Base-by-base conservation (phyloP, 2,888 invertebrate genomes). In the Cecidostiba fungosa region DNA sequence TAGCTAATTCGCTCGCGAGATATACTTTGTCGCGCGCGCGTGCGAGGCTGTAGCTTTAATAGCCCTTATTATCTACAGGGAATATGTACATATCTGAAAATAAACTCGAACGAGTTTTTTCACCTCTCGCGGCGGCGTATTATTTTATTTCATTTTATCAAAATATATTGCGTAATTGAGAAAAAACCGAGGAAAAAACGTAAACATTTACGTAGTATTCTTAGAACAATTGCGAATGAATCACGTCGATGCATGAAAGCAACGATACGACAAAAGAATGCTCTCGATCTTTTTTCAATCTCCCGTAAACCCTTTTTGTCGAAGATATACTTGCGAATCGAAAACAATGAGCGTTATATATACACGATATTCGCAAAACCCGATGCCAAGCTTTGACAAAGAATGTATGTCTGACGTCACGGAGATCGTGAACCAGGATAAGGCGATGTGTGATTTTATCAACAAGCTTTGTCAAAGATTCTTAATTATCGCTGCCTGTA, bases 41-140 rank as follows among this genome's bases (percentile, higher is more conserved):
- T n/a, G n/a, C n/a, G 43, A 4, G 12, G 74, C 10, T 73, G 77
- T 74, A 79, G 43, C 50, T 79, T 74, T 78, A n/a, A 78, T 79
- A 8, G 32, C 29, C 50, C 39, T 32, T 29, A 72, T 78, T 54
- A 78, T n/a, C 29, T 23, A n/a, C 6, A 0, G 16, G 26, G 29
- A 6, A 54, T 73, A 50, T 50, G 50, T 50, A 50, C 50, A 50
- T 50, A 73, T 62, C 73, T 66, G 12, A 69, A 73, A 62, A 77
- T 66, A 39, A 66, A 84, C 26, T 47, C 43, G 16, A 54, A 8
- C 43, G 16, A 54, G 14, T 16, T 66, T 50, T 66, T 29, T 72
- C 72, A 10, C n/a, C 16, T 39, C 36, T 39, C 39, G 10, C 10
- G 0, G 16, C 23, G 10, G n/a, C 23, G n/a, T 26, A 6, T 59